Evolutionary conservation across 2,888 invertebrate genomes (phyloP).

Genomic region (Flexamia atlantica): DNA sequence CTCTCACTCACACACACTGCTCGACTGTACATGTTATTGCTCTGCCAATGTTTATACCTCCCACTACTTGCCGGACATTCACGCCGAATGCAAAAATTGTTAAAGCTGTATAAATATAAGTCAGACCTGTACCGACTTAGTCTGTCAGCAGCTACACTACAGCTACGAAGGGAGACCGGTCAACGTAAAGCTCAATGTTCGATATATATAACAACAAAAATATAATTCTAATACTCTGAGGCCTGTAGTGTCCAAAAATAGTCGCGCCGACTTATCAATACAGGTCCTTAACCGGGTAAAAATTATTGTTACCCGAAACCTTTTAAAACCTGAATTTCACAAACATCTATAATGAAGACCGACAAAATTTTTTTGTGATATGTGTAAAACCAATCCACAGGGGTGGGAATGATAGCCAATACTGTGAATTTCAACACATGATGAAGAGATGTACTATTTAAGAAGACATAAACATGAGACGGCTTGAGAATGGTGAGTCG

Average conservation of each 20-base stretch:
- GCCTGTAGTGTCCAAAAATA: not conserved
- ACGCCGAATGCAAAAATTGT: slow-evolving; percentile 47
- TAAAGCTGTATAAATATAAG: slow-evolving; percentile 52
- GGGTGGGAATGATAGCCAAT: not conserved
- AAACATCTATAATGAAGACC: not conserved
- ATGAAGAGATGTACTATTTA: too few species aligned
- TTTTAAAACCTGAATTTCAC: slow-evolving; percentile 22
- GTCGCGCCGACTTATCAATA: slow-evolving; percentile 8
- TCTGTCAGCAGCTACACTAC: not conserved
- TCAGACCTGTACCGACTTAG: slow-evolving; percentile 49
- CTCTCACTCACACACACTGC: not conserved
- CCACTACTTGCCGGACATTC: not conserved
- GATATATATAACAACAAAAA: slow-evolving; percentile 14
- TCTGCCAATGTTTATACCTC: slow-evolving; percentile 5
- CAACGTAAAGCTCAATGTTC: slow-evolving; percentile 6
- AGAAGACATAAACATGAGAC: too few species aligned
- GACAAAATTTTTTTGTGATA: slow-evolving; percentile 23
- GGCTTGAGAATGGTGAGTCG: too few species aligned
- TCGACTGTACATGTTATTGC: slow-evolving; percentile 38
- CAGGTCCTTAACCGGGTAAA: slow-evolving; percentile 19
- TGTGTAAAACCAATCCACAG: slow-evolving; percentile 32
- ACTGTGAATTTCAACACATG: not conserved
- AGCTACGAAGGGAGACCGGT: not conserved
- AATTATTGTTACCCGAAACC: not conserved
- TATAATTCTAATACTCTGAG: slow-evolving; percentile 1